A percentile compares a stretch with the other conserved stretches of the same genome.
phyloP scores from a whole-genome alignment of 1,140 invertebrate genomes.

The Magallana ariakensis region DNA sequence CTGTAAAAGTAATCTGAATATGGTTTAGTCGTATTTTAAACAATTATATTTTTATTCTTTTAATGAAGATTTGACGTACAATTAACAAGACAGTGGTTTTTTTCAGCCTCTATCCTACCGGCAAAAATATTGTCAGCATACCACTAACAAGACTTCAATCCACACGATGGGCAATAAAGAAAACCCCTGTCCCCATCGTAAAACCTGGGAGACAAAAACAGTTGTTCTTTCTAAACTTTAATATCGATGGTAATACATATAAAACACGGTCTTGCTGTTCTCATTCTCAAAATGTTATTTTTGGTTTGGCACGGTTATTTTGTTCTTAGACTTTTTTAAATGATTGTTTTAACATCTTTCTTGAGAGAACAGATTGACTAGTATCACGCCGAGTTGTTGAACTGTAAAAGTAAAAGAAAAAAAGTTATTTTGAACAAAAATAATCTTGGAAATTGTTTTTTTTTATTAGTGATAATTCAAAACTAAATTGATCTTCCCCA shows the following conservation, averaged over 20 bases:
- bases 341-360: too few species aligned
- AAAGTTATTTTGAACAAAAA: too few species aligned
- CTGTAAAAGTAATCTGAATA: too few species aligned
- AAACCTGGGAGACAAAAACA: background rate
- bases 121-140: background rate
- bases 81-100: background rate
- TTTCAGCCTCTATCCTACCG: background rate
- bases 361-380: too few species aligned
- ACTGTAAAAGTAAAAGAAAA: too few species aligned
- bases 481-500: too few species aligned
- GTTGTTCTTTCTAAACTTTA: background rate
- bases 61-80: too few species aligned
- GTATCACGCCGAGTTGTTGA: too few species aligned
- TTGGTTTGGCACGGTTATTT: too few species aligned
- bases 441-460: too few species aligned
- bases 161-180: background rate
- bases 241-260: background rate
- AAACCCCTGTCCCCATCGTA: background rate
- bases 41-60: background rate
- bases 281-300: background rate
- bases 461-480: too few species aligned
- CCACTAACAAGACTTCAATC: background rate
- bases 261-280: background rate
- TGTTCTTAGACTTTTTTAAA: too few species aligned
- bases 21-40: background rate